Evolutionary conservation across 2,113 vertebrate species (phyloP).

Genomic region (Ptychochromis oligacanthus): DNA sequence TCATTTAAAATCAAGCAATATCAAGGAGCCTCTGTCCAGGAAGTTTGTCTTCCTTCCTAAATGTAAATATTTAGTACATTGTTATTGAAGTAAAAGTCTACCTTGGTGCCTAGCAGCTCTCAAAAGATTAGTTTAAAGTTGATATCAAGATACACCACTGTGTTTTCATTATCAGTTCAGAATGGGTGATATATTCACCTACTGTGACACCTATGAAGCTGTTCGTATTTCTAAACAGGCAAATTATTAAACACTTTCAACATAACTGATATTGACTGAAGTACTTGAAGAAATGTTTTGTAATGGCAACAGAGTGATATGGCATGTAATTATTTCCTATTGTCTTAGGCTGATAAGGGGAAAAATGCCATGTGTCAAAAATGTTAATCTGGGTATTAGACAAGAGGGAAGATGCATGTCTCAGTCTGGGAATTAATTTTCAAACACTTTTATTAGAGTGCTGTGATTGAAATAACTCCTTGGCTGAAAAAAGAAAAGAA

Average conservation of each 20-base stretch:
- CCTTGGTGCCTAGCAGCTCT: not conserved
- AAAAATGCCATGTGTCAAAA: conserved; percentile 41
- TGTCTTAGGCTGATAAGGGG: conserved; percentile 59
- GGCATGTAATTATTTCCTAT: conserved; percentile 63
- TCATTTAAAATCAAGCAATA: no score
- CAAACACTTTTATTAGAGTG: conserved; percentile 57
- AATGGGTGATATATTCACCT: conserved; percentile 38
- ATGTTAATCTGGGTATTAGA: conserved; percentile 66
- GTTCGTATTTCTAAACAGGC: conserved; percentile 33
- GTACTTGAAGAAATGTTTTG: conserved; percentile 46
- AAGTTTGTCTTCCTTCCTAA: no score
- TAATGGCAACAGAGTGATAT: conserved; percentile 31
- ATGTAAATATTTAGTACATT: not conserved
- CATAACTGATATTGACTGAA: conserved; percentile 62
- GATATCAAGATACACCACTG: conserved; percentile 8
- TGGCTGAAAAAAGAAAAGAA: not conserved
- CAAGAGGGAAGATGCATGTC: conserved; percentile 54
- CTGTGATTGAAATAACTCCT: conserved; percentile 51
- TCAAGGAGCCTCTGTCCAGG: no score
- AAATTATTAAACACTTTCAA: conserved; percentile 58
- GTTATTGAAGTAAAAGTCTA: not conserved
- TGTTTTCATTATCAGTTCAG: conserved; percentile 33
- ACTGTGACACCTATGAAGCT: conserved; percentile 20
- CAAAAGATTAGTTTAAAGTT: not conserved
- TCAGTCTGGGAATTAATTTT: conserved; percentile 52